Base-by-base conservation (phyloP, 1,140 invertebrate species). In the Scaptomyza montana region DNA sequence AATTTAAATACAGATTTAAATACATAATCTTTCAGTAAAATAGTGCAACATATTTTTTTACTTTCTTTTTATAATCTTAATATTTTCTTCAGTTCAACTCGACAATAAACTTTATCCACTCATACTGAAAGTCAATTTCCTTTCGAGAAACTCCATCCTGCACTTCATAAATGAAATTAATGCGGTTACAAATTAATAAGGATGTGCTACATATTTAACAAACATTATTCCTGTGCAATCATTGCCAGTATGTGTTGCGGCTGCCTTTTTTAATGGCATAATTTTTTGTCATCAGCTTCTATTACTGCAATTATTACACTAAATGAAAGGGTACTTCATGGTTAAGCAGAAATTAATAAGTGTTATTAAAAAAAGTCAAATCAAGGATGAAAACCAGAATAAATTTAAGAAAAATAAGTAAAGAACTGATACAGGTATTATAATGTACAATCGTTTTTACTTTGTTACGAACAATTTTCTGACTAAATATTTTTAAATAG, bases 121-220 rank as follows among this genome's bases (percentile, higher is more conserved):
- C 55, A 46, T 16, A 33, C 33, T 33, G 9, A 10, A 19, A 59
- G 47, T 33, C 56, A 60, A 78, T 78, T 74, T 68, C 43, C 55
- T 57, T 69, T 64, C 47, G 50, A 60, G 9, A 1, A 13, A 3
- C 36, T 3, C 33, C 43, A 28, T 10, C 28, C 25, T 13, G 19
- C 46, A 6, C 39, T 16, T n/a, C 49, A 19, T 43, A 16, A 16
- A 61, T 56, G 57, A 74, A 84, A 69, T 84, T 51, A 77, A 74
- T 80, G 81, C 54, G 76, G 77, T 55, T 71, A 36, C 39, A n/a
- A 3, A 12, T 43, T n/a, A 56, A 69, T 55, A 56, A 53, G 49
- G 74, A 65, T 80, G 77, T 57, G 53, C 13, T 74, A 74, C 65
- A 86, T 86, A 80, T 75, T 80, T 86, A 86, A 75, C 77, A 77